Percentiles rank a stretch among this genome's conserved stretches.
Evolutionary conservation across 2,888 invertebrate species (phyloP).

Genomic region (Rhingia rostrata): DNA sequence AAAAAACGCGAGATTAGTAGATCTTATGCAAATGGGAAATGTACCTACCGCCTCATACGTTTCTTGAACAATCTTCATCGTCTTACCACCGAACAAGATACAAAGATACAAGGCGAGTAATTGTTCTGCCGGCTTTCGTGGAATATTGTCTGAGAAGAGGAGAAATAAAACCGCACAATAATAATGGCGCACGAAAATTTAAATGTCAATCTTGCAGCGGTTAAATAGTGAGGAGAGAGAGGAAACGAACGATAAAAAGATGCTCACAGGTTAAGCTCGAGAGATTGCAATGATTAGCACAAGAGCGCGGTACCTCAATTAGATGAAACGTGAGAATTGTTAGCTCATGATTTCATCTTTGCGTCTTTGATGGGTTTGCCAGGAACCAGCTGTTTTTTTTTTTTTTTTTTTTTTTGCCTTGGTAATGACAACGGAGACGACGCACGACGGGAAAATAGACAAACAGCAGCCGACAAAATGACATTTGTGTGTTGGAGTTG

Average conservation of each 20-base stretch:
- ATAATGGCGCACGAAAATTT: slow-evolving; percentile 19
- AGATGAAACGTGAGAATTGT: slow-evolving; percentile 70
- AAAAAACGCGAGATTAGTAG: slow-evolving; percentile 32
- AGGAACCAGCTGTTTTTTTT: neutral
- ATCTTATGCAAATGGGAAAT: slow-evolving; percentile 31
- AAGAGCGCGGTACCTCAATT: slow-evolving; percentile 49
- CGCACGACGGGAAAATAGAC: neutral
- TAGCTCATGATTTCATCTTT: slow-evolving; percentile 35
- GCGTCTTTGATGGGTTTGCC: slow-evolving; percentile 25
- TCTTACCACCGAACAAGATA: neutral
- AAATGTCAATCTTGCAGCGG: slow-evolving; percentile 34
- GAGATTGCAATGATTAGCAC: slow-evolving; percentile 63
- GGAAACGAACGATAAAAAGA: neutral
- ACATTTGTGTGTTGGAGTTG: slow-evolving; percentile 48
- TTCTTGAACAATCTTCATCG: neutral
- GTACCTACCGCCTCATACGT: too few species aligned
- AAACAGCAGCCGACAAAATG: slow-evolving; percentile 32
- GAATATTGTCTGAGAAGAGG: neutral
- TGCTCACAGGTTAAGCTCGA: slow-evolving; percentile 1
- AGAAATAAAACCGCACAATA: neutral
- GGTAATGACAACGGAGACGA: neutral
- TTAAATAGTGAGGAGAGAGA: slow-evolving; percentile 3
- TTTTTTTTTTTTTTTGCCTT: too few species aligned
- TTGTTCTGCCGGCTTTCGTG: slow-evolving; percentile 11
- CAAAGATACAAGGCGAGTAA: slow-evolving; percentile 9